Conservation (phyloP, 2,888 invertebrate species). For the Hedya salicella region DNA sequence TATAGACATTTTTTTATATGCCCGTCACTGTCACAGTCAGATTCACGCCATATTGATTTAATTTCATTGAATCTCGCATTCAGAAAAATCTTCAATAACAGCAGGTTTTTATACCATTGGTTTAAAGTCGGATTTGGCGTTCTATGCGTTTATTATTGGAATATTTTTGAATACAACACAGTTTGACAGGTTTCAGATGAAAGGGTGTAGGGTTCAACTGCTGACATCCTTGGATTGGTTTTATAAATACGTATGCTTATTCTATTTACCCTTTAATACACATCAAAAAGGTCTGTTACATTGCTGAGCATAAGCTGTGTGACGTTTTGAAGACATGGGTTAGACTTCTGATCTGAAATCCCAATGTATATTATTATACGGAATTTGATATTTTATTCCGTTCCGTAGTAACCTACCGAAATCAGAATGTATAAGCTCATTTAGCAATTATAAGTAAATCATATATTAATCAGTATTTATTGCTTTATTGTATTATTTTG, state of each 20-base stretch:
- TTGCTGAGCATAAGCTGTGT: not conserved
- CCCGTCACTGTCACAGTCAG: conserved; percentile 9
- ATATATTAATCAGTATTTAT: too few relatives aligned
- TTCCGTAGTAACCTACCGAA: too few relatives aligned
- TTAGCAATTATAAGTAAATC: too few relatives aligned
- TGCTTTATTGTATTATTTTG: too few relatives aligned
- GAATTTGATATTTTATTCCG: too few relatives aligned
- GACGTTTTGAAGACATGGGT: too few relatives aligned
- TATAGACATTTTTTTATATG: not conserved
- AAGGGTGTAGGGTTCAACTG: conserved; percentile 14
- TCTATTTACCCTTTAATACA: conserved; percentile 1
- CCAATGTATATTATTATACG: too few relatives aligned
- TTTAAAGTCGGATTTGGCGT: not conserved
- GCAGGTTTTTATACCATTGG: not conserved
- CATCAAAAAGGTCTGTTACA: not conserved
- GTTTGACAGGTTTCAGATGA: conserved; percentile 19
- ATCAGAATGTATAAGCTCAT: too few relatives aligned
- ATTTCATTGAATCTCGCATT: conserved; percentile 8
- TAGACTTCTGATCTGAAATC: too few relatives aligned
- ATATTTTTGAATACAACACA: conserved; percentile 17
- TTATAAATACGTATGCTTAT: not conserved
- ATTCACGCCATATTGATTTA: conserved; percentile 16
- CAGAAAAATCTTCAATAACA: not conserved
- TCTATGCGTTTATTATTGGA: not conserved
- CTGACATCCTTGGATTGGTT: conserved; percentile 16